phyloP scores from a whole-genome alignment of 2,797 vertebrate genomes.

The Pitangus sulphuratus region DNA sequence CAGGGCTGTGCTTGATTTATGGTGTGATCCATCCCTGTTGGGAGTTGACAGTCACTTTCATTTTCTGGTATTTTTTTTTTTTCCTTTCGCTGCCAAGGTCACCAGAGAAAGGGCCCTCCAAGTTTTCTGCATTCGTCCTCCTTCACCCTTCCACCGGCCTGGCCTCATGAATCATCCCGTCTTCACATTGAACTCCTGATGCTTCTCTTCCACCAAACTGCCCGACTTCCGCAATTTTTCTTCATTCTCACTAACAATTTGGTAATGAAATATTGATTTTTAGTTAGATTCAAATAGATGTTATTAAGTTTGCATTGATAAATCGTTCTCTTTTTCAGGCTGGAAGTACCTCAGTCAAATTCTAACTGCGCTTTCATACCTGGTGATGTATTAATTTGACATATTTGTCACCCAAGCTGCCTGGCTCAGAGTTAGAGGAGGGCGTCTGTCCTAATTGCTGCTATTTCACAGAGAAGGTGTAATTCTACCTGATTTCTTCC shows the following conservation, averaged over 20 bases:
- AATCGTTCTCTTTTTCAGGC: constrained; percentile 89
- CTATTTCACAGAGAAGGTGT: constrained; percentile 63
- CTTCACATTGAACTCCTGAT: constrained; percentile 93
- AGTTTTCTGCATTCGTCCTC: constrained; percentile 83
- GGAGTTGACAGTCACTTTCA: constrained; percentile 92
- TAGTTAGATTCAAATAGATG: constrained; percentile 99
- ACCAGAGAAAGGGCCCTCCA: constrained; percentile 83
- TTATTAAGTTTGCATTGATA: constrained; percentile 99
- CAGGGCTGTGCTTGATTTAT: constrained; percentile 85
- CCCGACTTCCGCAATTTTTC: constrained; percentile 98
- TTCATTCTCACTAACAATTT: constrained; percentile 99
- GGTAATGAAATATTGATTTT: constrained; percentile 99
- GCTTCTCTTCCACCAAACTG: constrained; percentile 89
- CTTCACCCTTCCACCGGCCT: constrained; percentile 78
- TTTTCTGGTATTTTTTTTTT: constrained; percentile 86
- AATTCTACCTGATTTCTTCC: constrained; percentile 58
- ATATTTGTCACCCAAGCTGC: constrained; percentile 78
- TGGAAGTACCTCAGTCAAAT: constrained; percentile 90
- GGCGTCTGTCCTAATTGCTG: constrained; percentile 68
- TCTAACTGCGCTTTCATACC: constrained; percentile 83
- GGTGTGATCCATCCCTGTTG: constrained; percentile 84
- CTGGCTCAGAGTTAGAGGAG: constrained; percentile 63
- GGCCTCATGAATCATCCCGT: constrained; percentile 99
- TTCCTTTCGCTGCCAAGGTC: constrained; percentile 89
- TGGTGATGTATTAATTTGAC: constrained; percentile 87